Evolutionary conservation across 2,888 invertebrate genomes (phyloP).

Genomic region (Pristionchus mayeri): DNA sequence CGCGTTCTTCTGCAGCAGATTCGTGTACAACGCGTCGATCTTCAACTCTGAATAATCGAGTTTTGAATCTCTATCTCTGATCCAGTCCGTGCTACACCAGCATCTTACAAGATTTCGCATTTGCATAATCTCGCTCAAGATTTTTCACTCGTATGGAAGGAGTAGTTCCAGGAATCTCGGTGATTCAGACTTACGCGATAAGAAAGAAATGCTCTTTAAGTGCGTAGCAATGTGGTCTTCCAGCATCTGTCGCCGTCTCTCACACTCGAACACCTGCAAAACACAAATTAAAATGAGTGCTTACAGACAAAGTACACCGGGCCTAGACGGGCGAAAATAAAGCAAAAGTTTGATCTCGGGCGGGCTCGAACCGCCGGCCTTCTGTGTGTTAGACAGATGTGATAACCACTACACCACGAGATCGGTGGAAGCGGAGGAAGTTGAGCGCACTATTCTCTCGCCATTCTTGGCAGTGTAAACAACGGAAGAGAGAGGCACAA

Average conservation of each 20-base stretch:
- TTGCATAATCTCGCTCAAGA: too few species aligned
- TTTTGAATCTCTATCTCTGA: too few species aligned
- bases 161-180: background rate
- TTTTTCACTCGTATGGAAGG: too few species aligned
- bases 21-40: constrained; percentile 88
- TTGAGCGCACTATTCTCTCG: constrained; percentile 21
- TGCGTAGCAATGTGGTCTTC: constrained; percentile 89
- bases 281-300: background rate
- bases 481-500: background rate
- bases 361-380: constrained; percentile 74
- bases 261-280: constrained; percentile 86
- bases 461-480: background rate
- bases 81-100: background rate
- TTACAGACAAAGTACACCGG: background rate
- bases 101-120: too few species aligned
- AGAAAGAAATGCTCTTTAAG: constrained; percentile 85
- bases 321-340: background rate
- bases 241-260: constrained; percentile 89
- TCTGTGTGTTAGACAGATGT: constrained; percentile 75
- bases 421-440: constrained; percentile 49
- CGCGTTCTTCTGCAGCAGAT: constrained; percentile 90
- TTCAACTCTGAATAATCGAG: constrained; percentile 76
- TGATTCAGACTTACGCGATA: constrained; percentile 78
- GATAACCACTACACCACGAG: constrained; percentile 75
- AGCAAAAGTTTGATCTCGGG: constrained; percentile 65